phyloP scores from a whole-genome alignment of 2,888 invertebrate genomes.

The Cataglyphis livida region DNA sequence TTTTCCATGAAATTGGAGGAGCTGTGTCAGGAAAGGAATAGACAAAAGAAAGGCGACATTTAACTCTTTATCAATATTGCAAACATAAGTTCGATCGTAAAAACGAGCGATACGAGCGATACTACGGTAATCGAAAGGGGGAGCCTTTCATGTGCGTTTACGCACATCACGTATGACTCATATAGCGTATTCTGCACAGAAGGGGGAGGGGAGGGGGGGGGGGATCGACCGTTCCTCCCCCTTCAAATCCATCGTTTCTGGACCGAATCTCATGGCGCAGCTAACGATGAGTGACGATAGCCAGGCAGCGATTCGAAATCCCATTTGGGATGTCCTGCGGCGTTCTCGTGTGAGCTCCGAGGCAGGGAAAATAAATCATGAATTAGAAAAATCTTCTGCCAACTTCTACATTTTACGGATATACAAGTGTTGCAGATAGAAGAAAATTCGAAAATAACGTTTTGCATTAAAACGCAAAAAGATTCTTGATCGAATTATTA shows the following conservation, averaged over 20 bases:
- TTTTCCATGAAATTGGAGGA: constrained; percentile 5
- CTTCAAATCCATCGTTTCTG: constrained; percentile 68
- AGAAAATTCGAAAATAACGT: neutral
- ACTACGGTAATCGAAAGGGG: constrained; percentile 61
- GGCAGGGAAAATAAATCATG: neutral
- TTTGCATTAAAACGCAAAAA: neutral
- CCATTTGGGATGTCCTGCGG: constrained; percentile 61
- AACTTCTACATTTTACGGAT: neutral
- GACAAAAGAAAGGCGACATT: neutral
- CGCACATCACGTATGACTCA: constrained; percentile 80
- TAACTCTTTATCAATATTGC: constrained; percentile 33
- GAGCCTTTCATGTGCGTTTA: constrained; percentile 75
- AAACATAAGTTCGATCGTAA: constrained; percentile 28
- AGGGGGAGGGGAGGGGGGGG: neutral
- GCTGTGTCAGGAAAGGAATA: neutral
- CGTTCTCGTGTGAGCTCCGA: constrained; percentile 20
- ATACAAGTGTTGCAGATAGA: neutral
- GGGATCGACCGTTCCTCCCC: constrained; percentile 56
- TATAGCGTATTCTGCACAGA: constrained; percentile 66
- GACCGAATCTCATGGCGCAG: constrained; percentile 60
- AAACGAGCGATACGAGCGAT: neutral
- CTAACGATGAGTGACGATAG: constrained; percentile 67
- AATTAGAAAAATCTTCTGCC: constrained; percentile 19
- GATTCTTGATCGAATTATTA: neutral
- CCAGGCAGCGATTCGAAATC: constrained; percentile 42